Conservation (phyloP, 2,797 vertebrate genomes). For the Sebastes cheni region DNA sequence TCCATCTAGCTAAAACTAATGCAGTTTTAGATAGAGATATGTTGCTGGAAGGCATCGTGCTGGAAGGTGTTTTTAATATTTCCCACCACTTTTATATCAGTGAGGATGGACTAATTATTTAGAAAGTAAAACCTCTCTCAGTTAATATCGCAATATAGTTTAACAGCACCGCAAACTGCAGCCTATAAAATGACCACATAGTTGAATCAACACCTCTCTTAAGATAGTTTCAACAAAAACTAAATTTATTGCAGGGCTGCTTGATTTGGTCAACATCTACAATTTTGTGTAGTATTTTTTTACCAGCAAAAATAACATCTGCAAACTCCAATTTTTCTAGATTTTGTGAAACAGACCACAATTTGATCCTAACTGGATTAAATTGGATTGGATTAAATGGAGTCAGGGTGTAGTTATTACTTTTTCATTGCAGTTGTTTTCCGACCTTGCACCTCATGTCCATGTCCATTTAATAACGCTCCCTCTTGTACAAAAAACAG, state of each 20-base stretch:
- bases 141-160: background rate
- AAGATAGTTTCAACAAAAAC: background rate
- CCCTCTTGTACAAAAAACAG: background rate
- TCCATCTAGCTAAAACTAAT: too few relatives aligned
- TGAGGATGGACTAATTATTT: background rate
- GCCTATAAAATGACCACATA: too few relatives aligned
- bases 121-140: background rate
- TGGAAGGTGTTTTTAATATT: background rate
- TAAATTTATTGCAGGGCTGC: too few relatives aligned
- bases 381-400: background rate
- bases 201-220: too few relatives aligned
- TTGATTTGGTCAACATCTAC: background rate
- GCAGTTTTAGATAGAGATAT: background rate
- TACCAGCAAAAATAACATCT: too few relatives aligned
- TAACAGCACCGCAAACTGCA: background rate
- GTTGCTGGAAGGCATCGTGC: background rate
- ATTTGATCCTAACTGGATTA: background rate
- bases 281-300: background rate
- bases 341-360: background rate
- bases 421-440: background rate
- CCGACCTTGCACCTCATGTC: background rate
- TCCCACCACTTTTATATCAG: background rate
- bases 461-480: too few relatives aligned
- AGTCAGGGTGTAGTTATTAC: background rate
- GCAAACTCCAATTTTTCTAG: background rate